phyloP scores from a whole-genome alignment of 2,797 vertebrate genomes.

The Spinibarbus caldwelli region DNA sequence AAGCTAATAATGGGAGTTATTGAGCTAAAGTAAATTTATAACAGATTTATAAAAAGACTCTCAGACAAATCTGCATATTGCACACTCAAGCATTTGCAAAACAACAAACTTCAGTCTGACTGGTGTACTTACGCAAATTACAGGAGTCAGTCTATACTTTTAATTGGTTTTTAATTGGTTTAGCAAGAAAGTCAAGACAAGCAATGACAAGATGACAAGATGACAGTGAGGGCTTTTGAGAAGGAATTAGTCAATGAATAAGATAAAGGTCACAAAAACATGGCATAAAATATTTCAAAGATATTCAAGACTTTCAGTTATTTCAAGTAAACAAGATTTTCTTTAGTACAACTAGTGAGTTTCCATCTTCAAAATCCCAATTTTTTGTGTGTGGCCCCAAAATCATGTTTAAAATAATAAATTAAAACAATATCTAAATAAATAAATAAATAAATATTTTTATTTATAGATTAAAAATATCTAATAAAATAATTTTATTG shows the following conservation, averaged over 20 bases:
- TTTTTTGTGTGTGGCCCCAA: neutral
- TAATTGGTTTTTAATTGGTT: neutral
- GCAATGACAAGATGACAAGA: neutral
- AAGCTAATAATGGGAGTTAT: neutral
- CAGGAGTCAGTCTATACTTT: neutral
- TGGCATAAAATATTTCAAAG: neutral
- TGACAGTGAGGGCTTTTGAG: neutral
- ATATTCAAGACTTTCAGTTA: neutral
- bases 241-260: neutral
- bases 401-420: neutral
- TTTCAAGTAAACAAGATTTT: neutral
- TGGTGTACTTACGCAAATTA: neutral
- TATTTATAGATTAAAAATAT: neutral
- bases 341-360: neutral
- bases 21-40: slow-evolving; percentile 11
- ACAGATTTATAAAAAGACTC: neutral
- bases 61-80: too few relatives aligned
- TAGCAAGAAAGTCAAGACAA: neutral
- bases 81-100: neutral
- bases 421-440: neutral
- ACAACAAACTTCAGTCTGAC: neutral
- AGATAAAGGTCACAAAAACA: neutral
- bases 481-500: neutral
- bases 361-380: neutral
- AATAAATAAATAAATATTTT: neutral